These are phyloP conservation scores for Drosophila erecta DNA, from an alignment of 1,140 invertebrate genomes.

Conservation along the genomic window DNA sequence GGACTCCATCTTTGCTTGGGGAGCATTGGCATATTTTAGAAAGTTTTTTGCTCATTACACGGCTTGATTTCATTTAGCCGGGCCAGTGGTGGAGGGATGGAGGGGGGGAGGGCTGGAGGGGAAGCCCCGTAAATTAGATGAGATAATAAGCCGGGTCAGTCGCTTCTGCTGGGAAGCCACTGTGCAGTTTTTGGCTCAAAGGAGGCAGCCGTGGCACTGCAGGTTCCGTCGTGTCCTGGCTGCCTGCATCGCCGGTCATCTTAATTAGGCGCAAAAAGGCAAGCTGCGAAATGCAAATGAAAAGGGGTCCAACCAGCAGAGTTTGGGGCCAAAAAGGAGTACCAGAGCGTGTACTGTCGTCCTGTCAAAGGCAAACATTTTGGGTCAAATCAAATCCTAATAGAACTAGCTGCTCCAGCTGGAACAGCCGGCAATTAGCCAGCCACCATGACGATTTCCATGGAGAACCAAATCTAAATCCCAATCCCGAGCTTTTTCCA, in stretches of 20 bases:
- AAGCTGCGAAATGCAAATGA: conserved; percentile 60
- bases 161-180: conserved; percentile 17
- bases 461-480: not conserved
- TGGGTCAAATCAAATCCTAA: conserved; percentile 50
- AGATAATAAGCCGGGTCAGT: conserved; percentile 59
- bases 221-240: conserved; percentile 9
- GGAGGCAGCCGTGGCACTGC: not conserved
- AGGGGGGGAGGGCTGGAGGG: not conserved
- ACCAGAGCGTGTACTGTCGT: not conserved
- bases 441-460: not conserved
- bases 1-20: conserved; percentile 28
- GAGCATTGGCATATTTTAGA: conserved; percentile 43
- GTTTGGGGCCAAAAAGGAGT: conserved; percentile 6
- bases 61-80: conserved; percentile 63
- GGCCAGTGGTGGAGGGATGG: not conserved
- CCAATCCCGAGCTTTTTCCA: not conserved
- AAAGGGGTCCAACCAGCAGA: conserved; percentile 2
- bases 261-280: conserved; percentile 57
- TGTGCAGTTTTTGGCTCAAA: conserved; percentile 21
- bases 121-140: conserved; percentile 55
- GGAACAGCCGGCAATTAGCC: not conserved
- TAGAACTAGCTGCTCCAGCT: conserved; percentile 10
- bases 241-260: conserved; percentile 44
- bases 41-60: conserved; percentile 64
- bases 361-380: conserved; percentile 48